Evolutionary conservation across 2,888 invertebrate genomes (phyloP).

Genomic region (Lithosia quadra): DNA sequence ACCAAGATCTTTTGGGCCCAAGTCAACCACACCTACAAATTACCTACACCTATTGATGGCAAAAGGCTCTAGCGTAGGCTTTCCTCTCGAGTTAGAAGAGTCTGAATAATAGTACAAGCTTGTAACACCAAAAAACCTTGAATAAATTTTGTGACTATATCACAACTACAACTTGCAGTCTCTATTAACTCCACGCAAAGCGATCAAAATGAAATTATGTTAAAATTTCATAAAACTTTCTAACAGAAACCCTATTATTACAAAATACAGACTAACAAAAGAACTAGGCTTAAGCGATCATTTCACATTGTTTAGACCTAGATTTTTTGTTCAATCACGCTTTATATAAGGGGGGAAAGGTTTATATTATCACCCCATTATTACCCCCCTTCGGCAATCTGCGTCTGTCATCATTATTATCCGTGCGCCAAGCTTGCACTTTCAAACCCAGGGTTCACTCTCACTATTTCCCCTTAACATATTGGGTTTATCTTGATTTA

Average conservation of each 20-base stretch:
- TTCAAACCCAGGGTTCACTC: background rate
- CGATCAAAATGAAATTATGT: background rate
- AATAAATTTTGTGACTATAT: background rate
- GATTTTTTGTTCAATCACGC: background rate
- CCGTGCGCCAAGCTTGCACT: background rate
- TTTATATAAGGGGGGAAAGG: too few species aligned
- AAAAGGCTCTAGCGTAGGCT: too few species aligned
- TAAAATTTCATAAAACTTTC: slow-evolving; percentile 3
- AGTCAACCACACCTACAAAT: background rate
- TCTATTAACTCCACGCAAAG: slow-evolving; percentile 4
- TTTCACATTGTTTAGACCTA: background rate
- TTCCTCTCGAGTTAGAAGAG: too few species aligned
- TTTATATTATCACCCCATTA: too few species aligned
- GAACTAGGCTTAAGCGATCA: background rate
- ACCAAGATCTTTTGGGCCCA: background rate
- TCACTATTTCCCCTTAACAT: background rate
- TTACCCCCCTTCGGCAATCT: too few species aligned
- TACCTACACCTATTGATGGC: background rate
- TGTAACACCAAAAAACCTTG: too few species aligned
- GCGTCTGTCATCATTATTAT: background rate
- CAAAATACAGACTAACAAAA: background rate
- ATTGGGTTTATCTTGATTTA: background rate
- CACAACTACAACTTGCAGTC: background rate
- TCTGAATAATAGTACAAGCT: too few species aligned
- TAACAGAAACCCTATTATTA: background rate